phyloP scores from a whole-genome alignment of 2,888 invertebrate genomes.

The Dynastes tityus region DNA sequence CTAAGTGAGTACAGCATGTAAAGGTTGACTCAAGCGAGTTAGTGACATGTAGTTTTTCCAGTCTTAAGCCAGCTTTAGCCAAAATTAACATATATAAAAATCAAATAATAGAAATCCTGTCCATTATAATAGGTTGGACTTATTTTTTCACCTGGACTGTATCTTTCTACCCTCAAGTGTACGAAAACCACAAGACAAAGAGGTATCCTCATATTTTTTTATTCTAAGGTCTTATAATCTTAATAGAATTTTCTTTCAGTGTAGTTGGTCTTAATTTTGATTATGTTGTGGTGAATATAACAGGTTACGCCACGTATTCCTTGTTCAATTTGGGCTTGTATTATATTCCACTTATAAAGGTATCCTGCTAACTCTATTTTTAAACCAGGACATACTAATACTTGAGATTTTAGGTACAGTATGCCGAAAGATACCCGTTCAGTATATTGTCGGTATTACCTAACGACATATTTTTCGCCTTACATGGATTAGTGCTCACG shows the following conservation, averaged over 20 bases:
- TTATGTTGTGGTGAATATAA: conserved; percentile 88
- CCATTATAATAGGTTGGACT: conserved; percentile 91
- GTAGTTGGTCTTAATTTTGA: conserved; percentile 96
- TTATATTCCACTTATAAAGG: conserved; percentile 76
- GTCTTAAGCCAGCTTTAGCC: conserved; percentile 78
- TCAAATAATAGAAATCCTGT: conserved; percentile 77
- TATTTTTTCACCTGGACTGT: conserved; percentile 98
- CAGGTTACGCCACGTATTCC: conserved; percentile 91
- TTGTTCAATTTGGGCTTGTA: conserved; percentile 91
- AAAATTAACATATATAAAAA: conserved; percentile 83
- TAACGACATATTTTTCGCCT: conserved; percentile 93
- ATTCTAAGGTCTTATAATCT: no score
- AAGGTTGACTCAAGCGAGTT: not conserved
- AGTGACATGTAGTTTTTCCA: conserved; percentile 67
- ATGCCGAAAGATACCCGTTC: conserved; percentile 82
- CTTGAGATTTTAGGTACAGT: conserved; percentile 78
- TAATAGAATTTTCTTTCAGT: conserved; percentile 72
- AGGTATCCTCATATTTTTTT: conserved; percentile 69
- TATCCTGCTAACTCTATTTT: not conserved
- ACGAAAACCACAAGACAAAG: conserved; percentile 87
- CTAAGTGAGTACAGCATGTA: not conserved
- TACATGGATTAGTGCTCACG: conserved; percentile 90
- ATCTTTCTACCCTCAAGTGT: conserved; percentile 96
- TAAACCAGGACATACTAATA: no score
- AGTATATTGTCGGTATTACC: conserved; percentile 91